A percentile compares a stretch with the other conserved stretches of the same genome.
Conservation (phyloP, 1,140 invertebrate species). For the Lepidurus apus region DNA sequence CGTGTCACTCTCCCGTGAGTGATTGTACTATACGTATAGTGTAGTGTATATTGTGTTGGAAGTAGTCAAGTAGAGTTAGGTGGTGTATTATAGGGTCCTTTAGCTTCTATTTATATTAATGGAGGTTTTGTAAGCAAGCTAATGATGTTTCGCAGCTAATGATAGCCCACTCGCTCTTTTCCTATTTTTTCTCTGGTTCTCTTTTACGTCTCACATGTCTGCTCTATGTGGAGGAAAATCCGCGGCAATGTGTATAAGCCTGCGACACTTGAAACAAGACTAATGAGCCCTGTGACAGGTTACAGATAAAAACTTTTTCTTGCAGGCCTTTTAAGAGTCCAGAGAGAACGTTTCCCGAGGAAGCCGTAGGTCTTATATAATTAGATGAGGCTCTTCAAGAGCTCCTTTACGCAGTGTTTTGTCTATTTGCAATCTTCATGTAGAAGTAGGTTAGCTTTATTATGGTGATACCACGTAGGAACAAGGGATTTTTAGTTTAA, state of each 20-base stretch:
- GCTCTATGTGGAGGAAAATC: no score
- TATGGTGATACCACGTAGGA: no score
- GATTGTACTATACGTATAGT: background rate
- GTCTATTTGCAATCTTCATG: no score
- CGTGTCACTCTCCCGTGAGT: background rate
- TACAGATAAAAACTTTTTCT: conserved; percentile 11
- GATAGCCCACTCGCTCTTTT: background rate
- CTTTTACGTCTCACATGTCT: background rate
- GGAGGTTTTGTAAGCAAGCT: background rate
- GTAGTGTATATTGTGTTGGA: background rate
- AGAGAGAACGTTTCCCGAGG: background rate
- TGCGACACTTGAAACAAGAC: conserved; percentile 15
- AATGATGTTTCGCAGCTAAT: conserved; percentile 11
- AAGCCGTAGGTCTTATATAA: background rate
- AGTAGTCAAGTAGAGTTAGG: background rate
- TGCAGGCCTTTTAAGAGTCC: background rate
- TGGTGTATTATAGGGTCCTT: background rate
- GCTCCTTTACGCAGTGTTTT: no score
- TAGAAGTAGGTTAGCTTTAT: no score
- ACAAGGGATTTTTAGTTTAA: no score
- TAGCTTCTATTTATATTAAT: conserved; percentile 9
- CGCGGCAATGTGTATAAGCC: background rate
- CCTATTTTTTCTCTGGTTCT: background rate
- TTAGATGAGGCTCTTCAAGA: background rate
- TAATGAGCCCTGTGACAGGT: conserved; percentile 12